Evolutionary conservation across 2,797 vertebrate genomes (phyloP).

Genomic region (Macropodus opercularis): DNA sequence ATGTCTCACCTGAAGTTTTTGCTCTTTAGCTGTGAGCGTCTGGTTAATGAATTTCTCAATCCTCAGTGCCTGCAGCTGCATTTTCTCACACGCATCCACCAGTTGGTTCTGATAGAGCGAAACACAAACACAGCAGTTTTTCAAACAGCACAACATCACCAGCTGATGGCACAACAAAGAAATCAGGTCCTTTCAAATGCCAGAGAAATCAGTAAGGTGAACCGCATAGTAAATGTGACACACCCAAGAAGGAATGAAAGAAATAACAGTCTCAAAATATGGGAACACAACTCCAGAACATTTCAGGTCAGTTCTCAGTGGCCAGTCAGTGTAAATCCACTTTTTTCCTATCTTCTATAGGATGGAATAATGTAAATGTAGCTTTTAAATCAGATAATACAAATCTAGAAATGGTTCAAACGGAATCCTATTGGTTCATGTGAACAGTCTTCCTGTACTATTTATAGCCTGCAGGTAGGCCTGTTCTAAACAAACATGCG

Average conservation of each 20-base stretch:
- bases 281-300: not conserved
- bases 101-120: slow-evolving; percentile 85
- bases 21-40: slow-evolving; percentile 86
- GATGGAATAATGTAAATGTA: no score
- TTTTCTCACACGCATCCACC: slow-evolving; percentile 92
- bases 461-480: not conserved
- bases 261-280: slow-evolving; percentile 3
- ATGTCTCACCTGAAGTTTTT: slow-evolving; percentile 83
- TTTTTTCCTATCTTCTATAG: no score
- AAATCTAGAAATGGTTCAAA: not conserved
- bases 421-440: not conserved
- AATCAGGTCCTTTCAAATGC: slow-evolving; percentile 69
- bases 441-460: slow-evolving; percentile 12
- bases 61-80: slow-evolving; percentile 89
- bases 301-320: not conserved
- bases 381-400: not conserved
- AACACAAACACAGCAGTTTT: slow-evolving; percentile 3
- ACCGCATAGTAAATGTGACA: slow-evolving; percentile 29
- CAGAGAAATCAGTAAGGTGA: slow-evolving; percentile 25
- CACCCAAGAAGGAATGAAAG: slow-evolving; percentile 37
- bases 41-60: slow-evolving; percentile 86
- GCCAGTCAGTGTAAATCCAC: no score
- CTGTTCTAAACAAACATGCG: not conserved
- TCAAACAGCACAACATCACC: slow-evolving; percentile 3
- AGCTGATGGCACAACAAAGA: slow-evolving; percentile 64